Percentiles rank a stretch among this genome's conserved stretches.
These are phyloP conservation scores for Timema cristinae DNA, from an alignment of 2,888 invertebrate genomes.

Conservation along the genomic window DNA sequence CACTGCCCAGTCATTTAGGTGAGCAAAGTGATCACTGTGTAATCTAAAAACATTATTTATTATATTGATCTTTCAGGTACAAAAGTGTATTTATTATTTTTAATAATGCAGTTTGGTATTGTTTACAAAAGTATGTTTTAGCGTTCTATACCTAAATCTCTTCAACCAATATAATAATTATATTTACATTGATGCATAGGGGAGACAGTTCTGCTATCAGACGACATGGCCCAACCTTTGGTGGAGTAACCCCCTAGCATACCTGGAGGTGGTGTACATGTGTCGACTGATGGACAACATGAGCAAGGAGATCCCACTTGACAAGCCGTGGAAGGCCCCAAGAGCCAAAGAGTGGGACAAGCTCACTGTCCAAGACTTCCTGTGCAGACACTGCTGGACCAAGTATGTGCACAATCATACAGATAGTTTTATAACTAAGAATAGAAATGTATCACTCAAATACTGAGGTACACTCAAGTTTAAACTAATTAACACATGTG, in stretches of 20 bases:
- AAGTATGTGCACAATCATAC: constrained; percentile 33
- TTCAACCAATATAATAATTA: neutral
- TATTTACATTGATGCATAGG: constrained; percentile 9
- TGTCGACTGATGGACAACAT: constrained; percentile 40
- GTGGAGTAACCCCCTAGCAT: constrained; percentile 29
- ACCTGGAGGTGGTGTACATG: constrained; percentile 29
- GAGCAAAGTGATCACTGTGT: too few species aligned
- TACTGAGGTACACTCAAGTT: too few species aligned
- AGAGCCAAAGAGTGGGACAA: constrained; percentile 41
- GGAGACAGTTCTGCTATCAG: constrained; percentile 13
- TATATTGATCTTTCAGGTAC: too few species aligned
- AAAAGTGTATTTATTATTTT: too few species aligned
- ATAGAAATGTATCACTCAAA: too few species aligned
- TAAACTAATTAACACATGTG: too few species aligned
- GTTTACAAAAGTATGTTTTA: neutral
- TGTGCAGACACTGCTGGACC: constrained; percentile 39
- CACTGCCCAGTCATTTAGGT: too few species aligned
- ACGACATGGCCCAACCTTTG: constrained; percentile 24
- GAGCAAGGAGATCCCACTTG: constrained; percentile 39
- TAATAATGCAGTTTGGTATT: too few species aligned
- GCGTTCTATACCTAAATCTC: neutral
- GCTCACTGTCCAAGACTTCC: constrained; percentile 40
- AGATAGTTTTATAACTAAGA: too few species aligned
- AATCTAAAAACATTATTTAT: too few species aligned
- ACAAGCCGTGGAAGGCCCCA: constrained; percentile 41